Evolutionary conservation across 1,140 invertebrate species (phyloP).

Genomic region (Stegodyphus mimosarum): DNA sequence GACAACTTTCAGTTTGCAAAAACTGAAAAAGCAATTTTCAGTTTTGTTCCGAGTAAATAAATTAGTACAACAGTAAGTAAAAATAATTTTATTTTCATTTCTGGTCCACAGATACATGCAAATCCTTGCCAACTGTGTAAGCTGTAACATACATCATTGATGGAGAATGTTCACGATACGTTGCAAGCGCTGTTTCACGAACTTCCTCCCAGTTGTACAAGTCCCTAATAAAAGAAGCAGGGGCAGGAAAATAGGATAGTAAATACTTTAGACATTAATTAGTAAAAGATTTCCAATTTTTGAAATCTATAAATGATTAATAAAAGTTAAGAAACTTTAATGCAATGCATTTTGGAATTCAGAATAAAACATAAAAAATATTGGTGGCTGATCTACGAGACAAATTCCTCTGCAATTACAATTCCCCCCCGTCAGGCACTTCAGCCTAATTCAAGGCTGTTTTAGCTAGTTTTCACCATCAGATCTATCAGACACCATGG

Average conservation of each 20-base stretch:
- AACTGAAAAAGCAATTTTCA: no score
- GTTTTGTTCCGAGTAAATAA: no score
- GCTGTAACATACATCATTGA: constrained; percentile 87
- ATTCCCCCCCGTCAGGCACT: no score
- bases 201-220: constrained; percentile 83
- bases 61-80: no score
- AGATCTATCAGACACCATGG: no score
- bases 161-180: constrained; percentile 77
- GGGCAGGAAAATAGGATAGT: neutral
- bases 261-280: constrained; percentile 57
- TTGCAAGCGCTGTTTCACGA: constrained; percentile 77
- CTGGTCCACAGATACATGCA: neutral
- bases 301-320: neutral
- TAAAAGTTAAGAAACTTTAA: neutral
- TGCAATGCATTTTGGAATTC: neutral
- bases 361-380: neutral
- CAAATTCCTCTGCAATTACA: no score
- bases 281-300: neutral
- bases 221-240: constrained; percentile 72
- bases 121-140: neutral
- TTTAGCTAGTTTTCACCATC: no score
- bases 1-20: no score
- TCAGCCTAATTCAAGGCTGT: no score
- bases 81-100: no score
- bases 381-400: no score